Evolutionary conservation across 92 coral and sea anemone species (phyloP).

Genomic region (Phenganax stokvisi): DNA sequence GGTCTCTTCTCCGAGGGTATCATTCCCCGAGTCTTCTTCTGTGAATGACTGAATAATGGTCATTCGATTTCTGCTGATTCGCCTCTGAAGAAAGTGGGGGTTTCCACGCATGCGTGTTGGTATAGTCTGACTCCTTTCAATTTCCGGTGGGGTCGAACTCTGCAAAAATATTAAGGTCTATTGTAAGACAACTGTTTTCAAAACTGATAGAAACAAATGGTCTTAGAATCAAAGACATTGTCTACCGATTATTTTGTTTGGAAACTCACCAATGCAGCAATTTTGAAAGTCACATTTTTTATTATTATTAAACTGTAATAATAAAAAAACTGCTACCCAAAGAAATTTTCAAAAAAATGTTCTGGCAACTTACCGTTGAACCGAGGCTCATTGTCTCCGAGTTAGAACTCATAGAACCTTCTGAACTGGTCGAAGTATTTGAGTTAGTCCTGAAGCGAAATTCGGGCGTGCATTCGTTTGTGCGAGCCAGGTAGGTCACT

Average conservation of each 20-base stretch:
- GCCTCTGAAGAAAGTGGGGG: background rate
- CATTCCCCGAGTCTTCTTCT: constrained; percentile 22
- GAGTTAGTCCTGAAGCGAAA: constrained; percentile 58
- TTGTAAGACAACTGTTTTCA: too few relatives aligned
- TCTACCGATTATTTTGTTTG: too few relatives aligned
- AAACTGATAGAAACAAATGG: too few relatives aligned
- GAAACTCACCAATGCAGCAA: too few relatives aligned
- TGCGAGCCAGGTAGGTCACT: constrained; percentile 68
- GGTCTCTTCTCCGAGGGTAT: constrained; percentile 24
- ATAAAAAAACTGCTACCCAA: background rate
- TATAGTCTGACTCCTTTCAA: background rate
- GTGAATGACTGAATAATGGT: constrained; percentile 21
- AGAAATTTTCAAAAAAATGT: background rate
- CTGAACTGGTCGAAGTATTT: constrained; percentile 53
- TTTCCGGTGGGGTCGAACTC: constrained; percentile 33
- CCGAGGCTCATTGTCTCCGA: constrained; percentile 45
- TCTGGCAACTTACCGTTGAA: constrained; percentile 15
- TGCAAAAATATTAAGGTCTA: background rate
- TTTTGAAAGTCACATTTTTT: too few relatives aligned
- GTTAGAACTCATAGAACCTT: constrained; percentile 47
- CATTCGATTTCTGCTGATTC: constrained; percentile 23
- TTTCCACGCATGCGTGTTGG: constrained; percentile 2
- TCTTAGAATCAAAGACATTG: too few relatives aligned
- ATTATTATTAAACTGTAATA: too few relatives aligned
- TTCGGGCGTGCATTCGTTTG: constrained; percentile 47